Evolutionary conservation across 2,797 vertebrate genomes (phyloP).

Genomic region (Diplodus puntazzo): DNA sequence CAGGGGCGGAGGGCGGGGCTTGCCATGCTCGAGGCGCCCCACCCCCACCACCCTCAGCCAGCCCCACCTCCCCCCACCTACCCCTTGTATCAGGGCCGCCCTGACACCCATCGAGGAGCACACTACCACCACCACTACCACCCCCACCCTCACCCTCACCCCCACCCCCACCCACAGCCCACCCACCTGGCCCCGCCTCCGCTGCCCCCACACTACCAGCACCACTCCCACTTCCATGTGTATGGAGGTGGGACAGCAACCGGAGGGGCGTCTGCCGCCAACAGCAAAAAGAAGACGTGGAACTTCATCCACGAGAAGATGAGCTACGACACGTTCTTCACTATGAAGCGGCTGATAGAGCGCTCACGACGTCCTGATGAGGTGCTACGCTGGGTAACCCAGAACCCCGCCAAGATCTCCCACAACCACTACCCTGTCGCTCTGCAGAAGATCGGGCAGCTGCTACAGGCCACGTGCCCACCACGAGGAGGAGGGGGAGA

Average conservation of each 20-base stretch:
- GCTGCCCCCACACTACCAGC: constrained; percentile 72
- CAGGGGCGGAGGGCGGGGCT: constrained; percentile 77
- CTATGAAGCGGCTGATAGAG: constrained; percentile 93
- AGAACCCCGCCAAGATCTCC: constrained; percentile 92
- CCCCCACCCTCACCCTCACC: constrained; percentile 10
- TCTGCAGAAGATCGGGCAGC: constrained; percentile 90
- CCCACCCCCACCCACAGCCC: constrained; percentile 61
- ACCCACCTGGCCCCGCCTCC: constrained; percentile 70
- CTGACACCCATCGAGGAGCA: constrained; percentile 72
- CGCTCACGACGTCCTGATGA: constrained; percentile 90
- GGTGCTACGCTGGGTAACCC: constrained; percentile 93
- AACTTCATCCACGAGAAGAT: constrained; percentile 92
- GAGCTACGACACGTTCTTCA: constrained; percentile 93
- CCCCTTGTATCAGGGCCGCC: constrained; percentile 78
- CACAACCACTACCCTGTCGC: constrained; percentile 93
- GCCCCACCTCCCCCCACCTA: constrained; percentile 67
- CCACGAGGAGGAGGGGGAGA: accelerated
- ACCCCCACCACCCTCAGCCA: constrained; percentile 67
- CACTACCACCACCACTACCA: constrained; percentile 77
- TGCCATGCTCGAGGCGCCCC: constrained; percentile 77
- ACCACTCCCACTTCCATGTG: constrained; percentile 68
- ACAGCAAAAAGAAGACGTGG: constrained; percentile 89
- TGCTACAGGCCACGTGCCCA: constrained; percentile 82
- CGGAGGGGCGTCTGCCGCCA: accelerated
- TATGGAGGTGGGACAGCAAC: constrained; percentile 20